Conservation (phyloP, 1,140 invertebrate species). For the Mycetomoellerius zeteki region DNA sequence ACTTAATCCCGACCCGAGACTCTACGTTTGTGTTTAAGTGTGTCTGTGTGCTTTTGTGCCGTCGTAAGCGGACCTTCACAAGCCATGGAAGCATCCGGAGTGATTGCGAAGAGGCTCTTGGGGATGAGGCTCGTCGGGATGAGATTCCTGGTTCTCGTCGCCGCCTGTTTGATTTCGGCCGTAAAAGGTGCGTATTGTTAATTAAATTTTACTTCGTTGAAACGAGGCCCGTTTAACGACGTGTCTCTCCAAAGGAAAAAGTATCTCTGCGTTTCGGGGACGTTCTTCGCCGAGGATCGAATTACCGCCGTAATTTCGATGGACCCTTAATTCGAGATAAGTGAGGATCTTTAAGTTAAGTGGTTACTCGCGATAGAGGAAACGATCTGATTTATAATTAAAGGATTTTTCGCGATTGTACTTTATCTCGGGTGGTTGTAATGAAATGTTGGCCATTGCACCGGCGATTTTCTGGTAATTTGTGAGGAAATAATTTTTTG, state of each 20-base stretch:
- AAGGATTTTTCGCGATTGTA: neutral
- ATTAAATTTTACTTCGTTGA: neutral
- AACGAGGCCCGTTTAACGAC: neutral
- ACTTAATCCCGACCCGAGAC: slow-evolving; percentile 27
- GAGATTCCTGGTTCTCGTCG: slow-evolving; percentile 33
- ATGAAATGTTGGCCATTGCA: too few relatives aligned
- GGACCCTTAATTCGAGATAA: slow-evolving; percentile 10
- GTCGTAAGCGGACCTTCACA: neutral
- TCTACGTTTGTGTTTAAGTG: slow-evolving; percentile 25
- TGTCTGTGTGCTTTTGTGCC: slow-evolving; percentile 18
- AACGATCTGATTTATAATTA: slow-evolving; percentile 6
- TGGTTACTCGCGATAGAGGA: neutral
- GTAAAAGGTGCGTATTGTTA: slow-evolving; percentile 45
- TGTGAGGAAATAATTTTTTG: neutral
- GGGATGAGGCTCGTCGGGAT: slow-evolving; percentile 23
- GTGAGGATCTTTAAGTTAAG: neutral
- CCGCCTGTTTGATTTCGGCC: neutral
- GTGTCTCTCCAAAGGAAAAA: neutral
- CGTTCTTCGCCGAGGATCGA: neutral
- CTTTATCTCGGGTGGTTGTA: neutral
- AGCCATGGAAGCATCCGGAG: slow-evolving; percentile 17
- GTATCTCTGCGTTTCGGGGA: neutral
- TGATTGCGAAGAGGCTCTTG: slow-evolving; percentile 1
- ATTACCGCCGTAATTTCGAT: slow-evolving; percentile 25
- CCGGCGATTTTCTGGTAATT: neutral